Percentiles rank a stretch among this genome's conserved stretches.
phyloP scores from a whole-genome alignment of 2,888 invertebrate species.

The Argyresthia goedartella region DNA sequence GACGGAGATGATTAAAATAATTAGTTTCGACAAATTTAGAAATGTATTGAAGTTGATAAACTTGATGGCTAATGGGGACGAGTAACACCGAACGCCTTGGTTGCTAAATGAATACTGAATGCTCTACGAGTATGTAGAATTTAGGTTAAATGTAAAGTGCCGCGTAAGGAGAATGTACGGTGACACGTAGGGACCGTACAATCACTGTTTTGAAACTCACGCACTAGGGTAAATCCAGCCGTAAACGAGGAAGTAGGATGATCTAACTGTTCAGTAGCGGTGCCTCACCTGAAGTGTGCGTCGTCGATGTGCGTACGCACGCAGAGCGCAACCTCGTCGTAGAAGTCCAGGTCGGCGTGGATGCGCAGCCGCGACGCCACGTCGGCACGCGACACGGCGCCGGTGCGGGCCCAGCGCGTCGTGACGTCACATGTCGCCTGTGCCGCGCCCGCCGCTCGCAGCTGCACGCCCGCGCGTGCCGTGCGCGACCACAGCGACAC shows the following conservation, averaged over 20 bases:
- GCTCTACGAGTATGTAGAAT: no score
- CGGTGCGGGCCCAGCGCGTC: constrained; percentile 11
- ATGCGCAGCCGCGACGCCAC: constrained; percentile 6
- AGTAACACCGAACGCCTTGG: no score
- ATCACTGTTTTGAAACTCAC: background rate
- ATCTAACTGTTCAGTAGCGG: no score
- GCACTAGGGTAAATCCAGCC: background rate
- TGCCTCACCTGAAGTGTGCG: background rate
- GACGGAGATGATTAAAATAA: background rate
- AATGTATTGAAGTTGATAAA: no score
- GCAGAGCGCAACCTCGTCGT: background rate
- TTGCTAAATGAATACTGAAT: no score
- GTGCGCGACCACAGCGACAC: constrained; percentile 22
- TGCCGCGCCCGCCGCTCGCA: constrained; percentile 16
- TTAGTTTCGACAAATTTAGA: no score
- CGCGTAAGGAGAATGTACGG: no score
- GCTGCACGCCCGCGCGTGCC: constrained; percentile 18
- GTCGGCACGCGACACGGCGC: constrained; percentile 12
- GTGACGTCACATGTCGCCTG: constrained; percentile 14
- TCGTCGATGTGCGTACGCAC: background rate
- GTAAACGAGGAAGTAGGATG: background rate
- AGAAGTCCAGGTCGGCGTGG: background rate
- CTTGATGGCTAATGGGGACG: no score
- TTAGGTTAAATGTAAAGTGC: no score
- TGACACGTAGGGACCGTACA: no score